A percentile compares a stretch with the other conserved stretches of the same genome.
Conservation (phyloP, 2,113 vertebrate species). For the Trematocara marginatum region DNA sequence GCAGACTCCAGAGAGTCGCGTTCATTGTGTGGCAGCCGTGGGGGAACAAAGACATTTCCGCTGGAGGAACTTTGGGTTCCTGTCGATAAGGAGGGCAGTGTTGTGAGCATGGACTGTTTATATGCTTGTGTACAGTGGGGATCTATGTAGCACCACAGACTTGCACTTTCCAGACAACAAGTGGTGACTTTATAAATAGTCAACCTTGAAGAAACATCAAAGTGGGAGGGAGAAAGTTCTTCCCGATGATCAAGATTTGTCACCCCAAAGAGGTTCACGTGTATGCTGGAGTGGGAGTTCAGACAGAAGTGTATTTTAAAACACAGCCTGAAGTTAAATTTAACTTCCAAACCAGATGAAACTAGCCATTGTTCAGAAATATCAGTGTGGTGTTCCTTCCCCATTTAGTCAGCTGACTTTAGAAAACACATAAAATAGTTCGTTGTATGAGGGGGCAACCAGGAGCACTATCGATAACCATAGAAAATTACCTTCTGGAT, state of each 20-base stretch:
- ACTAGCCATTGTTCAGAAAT: neutral
- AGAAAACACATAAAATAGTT: neutral
- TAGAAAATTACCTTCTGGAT: neutral
- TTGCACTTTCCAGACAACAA: slow-evolving; percentile 66
- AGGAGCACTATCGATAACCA: neutral
- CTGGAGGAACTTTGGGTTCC: slow-evolving; percentile 78
- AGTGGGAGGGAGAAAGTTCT: slow-evolving; percentile 55
- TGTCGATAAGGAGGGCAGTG: slow-evolving; percentile 74
- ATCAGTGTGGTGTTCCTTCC: neutral
- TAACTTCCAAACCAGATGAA: neutral
- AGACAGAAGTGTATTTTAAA: neutral
- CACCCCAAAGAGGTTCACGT: neutral
- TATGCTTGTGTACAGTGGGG: slow-evolving; percentile 66
- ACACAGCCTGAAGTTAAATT: neutral
- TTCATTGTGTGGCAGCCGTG: slow-evolving; percentile 70
- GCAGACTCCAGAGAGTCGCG: slow-evolving; percentile 73
- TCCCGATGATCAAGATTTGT: slow-evolving; percentile 40
- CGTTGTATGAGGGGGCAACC: neutral
- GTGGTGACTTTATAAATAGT: slow-evolving; percentile 72
- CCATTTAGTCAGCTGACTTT: neutral
- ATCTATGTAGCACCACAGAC: slow-evolving; percentile 43
- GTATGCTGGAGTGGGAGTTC: neutral
- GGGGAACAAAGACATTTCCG: slow-evolving; percentile 78
- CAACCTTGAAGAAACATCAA: slow-evolving; percentile 64
- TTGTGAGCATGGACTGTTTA: slow-evolving; percentile 59